Evolutionary conservation across 2,113 vertebrate genomes (phyloP).

Genomic region (Hassar affinis): DNA sequence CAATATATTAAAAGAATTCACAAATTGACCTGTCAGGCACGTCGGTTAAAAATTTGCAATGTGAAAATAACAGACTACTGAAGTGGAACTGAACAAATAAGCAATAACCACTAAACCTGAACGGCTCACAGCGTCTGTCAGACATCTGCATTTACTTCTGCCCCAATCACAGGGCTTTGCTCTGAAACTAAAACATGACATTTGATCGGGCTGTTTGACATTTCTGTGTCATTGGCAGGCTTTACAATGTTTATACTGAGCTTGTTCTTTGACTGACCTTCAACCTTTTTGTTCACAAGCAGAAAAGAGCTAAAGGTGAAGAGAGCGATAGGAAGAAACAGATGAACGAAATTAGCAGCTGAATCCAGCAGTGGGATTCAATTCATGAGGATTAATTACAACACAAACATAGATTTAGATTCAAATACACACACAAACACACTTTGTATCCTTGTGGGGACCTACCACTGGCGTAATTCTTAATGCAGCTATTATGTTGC

Average conservation of each 20-base stretch:
- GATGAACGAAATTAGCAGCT: slow-evolving; percentile 46
- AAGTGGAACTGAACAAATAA: slow-evolving; percentile 29
- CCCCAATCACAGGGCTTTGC: slow-evolving; percentile 23
- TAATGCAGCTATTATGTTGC: not conserved
- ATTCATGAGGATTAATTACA: slow-evolving; percentile 4
- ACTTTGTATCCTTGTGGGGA: not conserved
- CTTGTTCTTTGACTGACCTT: slow-evolving; percentile 60
- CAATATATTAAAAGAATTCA: not conserved
- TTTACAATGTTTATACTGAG: slow-evolving; percentile 51
- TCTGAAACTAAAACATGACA: slow-evolving; percentile 39
- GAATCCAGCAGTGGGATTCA: slow-evolving; percentile 23
- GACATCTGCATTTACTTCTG: slow-evolving; percentile 30
- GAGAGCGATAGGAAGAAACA: slow-evolving; percentile 33
- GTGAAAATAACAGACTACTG: slow-evolving; percentile 26
- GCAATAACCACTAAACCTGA: not conserved
- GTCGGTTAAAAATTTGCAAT: not conserved
- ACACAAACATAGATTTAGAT: slow-evolving; percentile 30
- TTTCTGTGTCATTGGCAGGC: slow-evolving; percentile 53
- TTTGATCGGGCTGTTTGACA: slow-evolving; percentile 42
- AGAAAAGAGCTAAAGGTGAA: slow-evolving; percentile 36
- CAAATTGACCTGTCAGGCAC: not conserved
- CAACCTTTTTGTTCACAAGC: slow-evolving; percentile 44
- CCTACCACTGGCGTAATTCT: not conserved
- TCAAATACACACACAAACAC: not conserved
- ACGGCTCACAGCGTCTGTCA: slow-evolving; percentile 7